phyloP scores from a whole-genome alignment of 30 jellyfish, hydroid and myxozoan genomes.

The Hydractinia echinata region DNA sequence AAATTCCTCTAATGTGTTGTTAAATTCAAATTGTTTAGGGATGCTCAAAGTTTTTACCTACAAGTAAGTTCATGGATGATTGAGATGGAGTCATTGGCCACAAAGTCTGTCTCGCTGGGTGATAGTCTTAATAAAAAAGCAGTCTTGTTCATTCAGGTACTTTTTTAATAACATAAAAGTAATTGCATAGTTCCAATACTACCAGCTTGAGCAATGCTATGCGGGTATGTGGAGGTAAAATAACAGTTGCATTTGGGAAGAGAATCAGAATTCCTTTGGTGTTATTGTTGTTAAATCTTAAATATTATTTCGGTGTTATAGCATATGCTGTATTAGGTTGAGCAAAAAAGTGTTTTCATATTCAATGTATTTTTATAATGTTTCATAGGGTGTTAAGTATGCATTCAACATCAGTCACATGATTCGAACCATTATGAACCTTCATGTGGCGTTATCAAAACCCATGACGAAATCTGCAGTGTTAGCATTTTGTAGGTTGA shows the following conservation, averaged over 20 bases:
- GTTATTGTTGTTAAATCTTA: too few relatives aligned
- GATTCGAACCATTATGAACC: slow-evolving; percentile 80
- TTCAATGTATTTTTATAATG: not conserved
- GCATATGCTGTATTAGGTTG: too few relatives aligned
- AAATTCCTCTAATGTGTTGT: too few relatives aligned
- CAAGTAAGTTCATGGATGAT: slow-evolving; percentile 84
- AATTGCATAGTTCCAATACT: too few relatives aligned
- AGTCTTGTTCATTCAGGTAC: slow-evolving; percentile 66
- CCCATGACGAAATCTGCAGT: slow-evolving; percentile 98
- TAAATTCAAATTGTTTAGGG: not conserved
- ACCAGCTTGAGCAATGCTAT: too few relatives aligned
- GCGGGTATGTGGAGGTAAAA: too few relatives aligned
- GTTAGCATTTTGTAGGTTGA: slow-evolving; percentile 81
- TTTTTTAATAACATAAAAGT: too few relatives aligned
- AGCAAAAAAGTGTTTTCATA: too few relatives aligned
- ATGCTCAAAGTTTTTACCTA: slow-evolving; percentile 47
- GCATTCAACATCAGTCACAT: slow-evolving; percentile 88
- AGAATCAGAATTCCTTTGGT: too few relatives aligned
- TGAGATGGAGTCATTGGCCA: slow-evolving; percentile 85
- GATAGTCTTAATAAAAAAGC: slow-evolving; percentile 69
- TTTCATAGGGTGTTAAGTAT: slow-evolving; percentile 65
- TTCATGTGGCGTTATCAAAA: slow-evolving; percentile 83
- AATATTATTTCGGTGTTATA: too few relatives aligned
- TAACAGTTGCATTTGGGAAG: too few relatives aligned
- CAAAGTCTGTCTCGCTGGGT: slow-evolving; percentile 30